Evolutionary conservation across 2,888 invertebrate genomes (phyloP), one percentile per base, ranked within the genome.

Genomic region (Junonia oenone): DNA sequence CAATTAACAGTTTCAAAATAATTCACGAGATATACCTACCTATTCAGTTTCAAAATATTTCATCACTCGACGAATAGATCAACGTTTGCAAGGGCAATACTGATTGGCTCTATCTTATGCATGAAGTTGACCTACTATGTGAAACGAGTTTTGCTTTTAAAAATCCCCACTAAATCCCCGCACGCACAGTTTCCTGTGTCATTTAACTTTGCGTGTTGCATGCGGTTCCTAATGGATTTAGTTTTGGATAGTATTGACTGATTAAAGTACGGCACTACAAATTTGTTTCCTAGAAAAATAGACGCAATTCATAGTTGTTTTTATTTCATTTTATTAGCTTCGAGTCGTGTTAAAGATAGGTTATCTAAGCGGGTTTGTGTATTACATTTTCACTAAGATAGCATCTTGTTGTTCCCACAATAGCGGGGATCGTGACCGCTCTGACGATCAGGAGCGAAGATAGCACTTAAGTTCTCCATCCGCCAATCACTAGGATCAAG

Each of bases 391-490:
- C 65, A 55, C 62, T 59, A 29, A 66, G 67, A 70, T 72, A 65
- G 65, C 68, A 69, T 72, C 68, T 61, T 67, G 74, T 69, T 60
- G 75, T 85, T 83, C 83, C 78, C 83, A 86, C 81, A 83, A 83
- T 72, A 76, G 76, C 64, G 64, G 71, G 71, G 78, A 83, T 84
- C 87, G 87, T 87, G 87, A 87, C 72, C 67, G 68, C 69, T 68
- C 56, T 69, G 69, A 71, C 69, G 85, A 87, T 86, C 73, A 66
- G 75, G 69, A 77, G 75, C 70, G 59, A 64, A 67, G 87, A 88
- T 87, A 83, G 75, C 74, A 51, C 52, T 55, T 53, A 50, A 58
- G 38, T 53, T 73, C 71, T 63, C 53, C 55, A 62, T 55, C 63
- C 56, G 59, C 59, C 61, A 59, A 57, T 62, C 57, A 57, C 54